Evolutionary conservation across 2,113 vertebrate genomes (phyloP).

Genomic region (Neotoma lepida): DNA sequence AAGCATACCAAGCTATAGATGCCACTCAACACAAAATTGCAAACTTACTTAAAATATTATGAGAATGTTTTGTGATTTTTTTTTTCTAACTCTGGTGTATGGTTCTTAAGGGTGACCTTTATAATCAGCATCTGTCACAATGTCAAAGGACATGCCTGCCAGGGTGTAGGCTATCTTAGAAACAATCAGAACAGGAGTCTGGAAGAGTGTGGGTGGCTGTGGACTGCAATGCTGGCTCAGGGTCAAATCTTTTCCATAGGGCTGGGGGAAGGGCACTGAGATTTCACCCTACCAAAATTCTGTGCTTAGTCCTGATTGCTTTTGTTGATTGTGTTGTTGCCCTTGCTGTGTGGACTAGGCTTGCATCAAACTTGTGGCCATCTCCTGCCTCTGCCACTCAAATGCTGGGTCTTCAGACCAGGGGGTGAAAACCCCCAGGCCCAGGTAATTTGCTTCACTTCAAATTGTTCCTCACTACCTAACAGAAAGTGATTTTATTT

Average conservation of each 20-base stretch:
- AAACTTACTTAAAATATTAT: neutral
- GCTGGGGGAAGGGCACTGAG: neutral
- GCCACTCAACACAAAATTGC: neutral
- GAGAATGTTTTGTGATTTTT: neutral
- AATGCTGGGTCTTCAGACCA: neutral
- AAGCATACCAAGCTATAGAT: neutral
- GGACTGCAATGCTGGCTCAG: fast-evolving
- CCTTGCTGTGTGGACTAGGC: neutral
- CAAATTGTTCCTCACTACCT: neutral
- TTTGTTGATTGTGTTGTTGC: neutral
- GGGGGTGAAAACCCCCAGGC: neutral
- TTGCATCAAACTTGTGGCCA: too few species aligned
- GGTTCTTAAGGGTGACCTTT: neutral
- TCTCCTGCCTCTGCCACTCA: neutral
- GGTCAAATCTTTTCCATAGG: neutral
- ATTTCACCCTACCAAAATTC: fast-evolving
- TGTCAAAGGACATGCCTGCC: neutral
- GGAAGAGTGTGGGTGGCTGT: fast-evolving
- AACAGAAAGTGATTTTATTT: neutral
- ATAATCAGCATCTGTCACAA: neutral
- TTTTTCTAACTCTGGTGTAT: neutral
- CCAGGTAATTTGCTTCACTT: neutral
- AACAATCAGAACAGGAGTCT: neutral
- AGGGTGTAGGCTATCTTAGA: neutral
- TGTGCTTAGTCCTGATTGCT: neutral